Base-by-base conservation (phyloP, 2,113 vertebrate genomes). In the Mionectes macconnelli region DNA sequence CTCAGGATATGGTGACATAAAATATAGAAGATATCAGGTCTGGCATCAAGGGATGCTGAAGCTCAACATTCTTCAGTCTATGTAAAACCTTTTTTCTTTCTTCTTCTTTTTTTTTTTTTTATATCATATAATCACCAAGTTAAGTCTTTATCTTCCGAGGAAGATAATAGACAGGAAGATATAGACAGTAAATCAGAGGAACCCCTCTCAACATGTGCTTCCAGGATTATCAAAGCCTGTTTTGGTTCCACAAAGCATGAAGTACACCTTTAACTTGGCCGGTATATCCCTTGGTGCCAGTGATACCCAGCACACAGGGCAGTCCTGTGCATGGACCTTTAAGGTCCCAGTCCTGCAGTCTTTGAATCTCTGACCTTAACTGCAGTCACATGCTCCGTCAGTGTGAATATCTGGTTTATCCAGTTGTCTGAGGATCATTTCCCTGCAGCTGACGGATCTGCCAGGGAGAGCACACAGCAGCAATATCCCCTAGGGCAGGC, bases 381-480 rank as follows among this genome's bases (percentile, higher is more conserved):
- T 62, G 5, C 67, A 67, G 86, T 92, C 91, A 96, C 92, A 89
- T 83, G 89, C 84, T 89, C 64, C 2, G 33, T 44, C 84, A 42
- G 64, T 39, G 76, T 62, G 68, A 70, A 40, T 95, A 53, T 90
- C 90, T 95, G 68, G 59, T 74, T 39, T 92, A 86, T 67, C 72
- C 93, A 93, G 89, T 90, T 95, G 90, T 76, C 92, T 84, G 83
- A 70, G 76, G 94, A 93, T 96, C 88, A 55, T 90, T 93, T 96
- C 85, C 84, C 88, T 74, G 88, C 85, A 44, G 88, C 4, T 95
- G 90, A 93, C 92, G 89, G 92, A 53, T 72, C 44, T 66, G 92
- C 82, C 56, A 23, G 10, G 7, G 40, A 27, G 42, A 84, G 72
- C 50, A 30, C n/a, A 39, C 27, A 52, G 76, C 64, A 87, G 78